A percentile compares a stretch with the other conserved stretches of the same genome.
phyloP scores from a whole-genome alignment of 2,888 invertebrate species.

The Diploptera punctata region DNA sequence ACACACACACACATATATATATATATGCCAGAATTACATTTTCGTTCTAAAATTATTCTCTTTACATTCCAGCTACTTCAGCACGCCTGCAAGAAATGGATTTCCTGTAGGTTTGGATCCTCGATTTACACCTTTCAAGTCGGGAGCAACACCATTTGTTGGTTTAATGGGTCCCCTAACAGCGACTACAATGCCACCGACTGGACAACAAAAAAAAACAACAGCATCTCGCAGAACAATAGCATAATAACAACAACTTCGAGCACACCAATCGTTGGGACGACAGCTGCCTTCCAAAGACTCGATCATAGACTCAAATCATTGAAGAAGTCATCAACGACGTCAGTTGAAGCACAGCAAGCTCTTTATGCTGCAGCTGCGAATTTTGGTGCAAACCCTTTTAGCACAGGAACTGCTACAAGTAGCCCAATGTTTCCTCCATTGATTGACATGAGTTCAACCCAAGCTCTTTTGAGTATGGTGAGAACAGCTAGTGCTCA shows the following conservation, averaged over 20 bases:
- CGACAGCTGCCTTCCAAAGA: conserved; percentile 23
- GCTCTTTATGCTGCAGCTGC: conserved; percentile 33
- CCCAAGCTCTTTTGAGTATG: conserved; percentile 70
- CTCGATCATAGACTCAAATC: not conserved
- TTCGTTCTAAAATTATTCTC: too few relatives aligned
- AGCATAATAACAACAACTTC: conserved; percentile 46
- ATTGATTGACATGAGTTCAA: conserved; percentile 85
- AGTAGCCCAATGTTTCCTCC: conserved; percentile 70
- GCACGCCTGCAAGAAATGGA: conserved; percentile 62
- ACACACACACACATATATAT: too few relatives aligned
- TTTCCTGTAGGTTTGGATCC: conserved; percentile 69
- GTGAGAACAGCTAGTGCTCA: conserved; percentile 62
- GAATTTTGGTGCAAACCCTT: conserved; percentile 27
- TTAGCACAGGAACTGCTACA: conserved; percentile 47
- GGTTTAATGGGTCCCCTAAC: conserved; percentile 57
- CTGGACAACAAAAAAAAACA: conserved; percentile 44
- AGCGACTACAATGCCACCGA: conserved; percentile 35
- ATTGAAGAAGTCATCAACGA: conserved; percentile 14
- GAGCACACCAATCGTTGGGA: conserved; percentile 7
- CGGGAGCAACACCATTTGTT: conserved; percentile 57
- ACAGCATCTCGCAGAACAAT: conserved; percentile 55
- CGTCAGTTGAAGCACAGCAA: conserved; percentile 32
- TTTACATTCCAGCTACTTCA: conserved; percentile 60
- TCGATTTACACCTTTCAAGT: conserved; percentile 62
- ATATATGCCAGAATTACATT: too few relatives aligned